Evolutionary conservation across 2,888 invertebrate species (phyloP).

Genomic region (Folsomia candida): DNA sequence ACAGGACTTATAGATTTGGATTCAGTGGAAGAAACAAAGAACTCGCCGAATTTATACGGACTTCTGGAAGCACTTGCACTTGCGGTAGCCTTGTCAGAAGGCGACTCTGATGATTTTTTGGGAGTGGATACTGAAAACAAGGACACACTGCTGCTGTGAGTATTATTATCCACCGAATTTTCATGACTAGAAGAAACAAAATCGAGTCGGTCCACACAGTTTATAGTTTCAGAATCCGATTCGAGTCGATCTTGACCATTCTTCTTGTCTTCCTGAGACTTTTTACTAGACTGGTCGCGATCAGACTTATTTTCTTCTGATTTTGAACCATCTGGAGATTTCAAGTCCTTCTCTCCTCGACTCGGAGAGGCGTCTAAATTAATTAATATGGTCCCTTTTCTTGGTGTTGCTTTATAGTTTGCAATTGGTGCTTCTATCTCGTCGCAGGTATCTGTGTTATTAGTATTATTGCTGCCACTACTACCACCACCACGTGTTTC

Average conservation of each 20-base stretch:
- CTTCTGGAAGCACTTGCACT: slow-evolving; percentile 5
- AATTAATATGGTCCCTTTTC: slow-evolving; percentile 6
- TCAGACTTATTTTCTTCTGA: background rate
- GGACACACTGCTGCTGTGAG: background rate
- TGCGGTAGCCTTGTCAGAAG: background rate
- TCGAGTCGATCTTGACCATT: background rate
- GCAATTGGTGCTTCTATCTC: background rate
- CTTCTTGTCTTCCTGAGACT: slow-evolving; percentile 6
- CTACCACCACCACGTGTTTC: slow-evolving; percentile 15
- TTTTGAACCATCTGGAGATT: slow-evolving; percentile 11
- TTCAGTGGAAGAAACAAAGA: slow-evolving; percentile 4
- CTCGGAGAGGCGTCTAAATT: slow-evolving; percentile 10
- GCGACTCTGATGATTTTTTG: background rate
- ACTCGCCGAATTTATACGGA: slow-evolving; percentile 10
- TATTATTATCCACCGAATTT: background rate
- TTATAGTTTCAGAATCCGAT: background rate
- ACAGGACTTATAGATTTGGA: slow-evolving; percentile 5
- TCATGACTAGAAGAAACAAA: slow-evolving; percentile 16
- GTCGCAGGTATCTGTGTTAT: slow-evolving; percentile 23
- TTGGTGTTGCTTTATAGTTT: slow-evolving; percentile 2
- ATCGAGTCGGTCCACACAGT: background rate
- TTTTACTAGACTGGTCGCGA: background rate
- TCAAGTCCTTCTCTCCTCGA: slow-evolving; percentile 9
- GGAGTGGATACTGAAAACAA: background rate
- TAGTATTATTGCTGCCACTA: slow-evolving; percentile 6